phyloP scores from a whole-genome alignment of 2,113 vertebrate genomes.

The Indicator indicator region DNA sequence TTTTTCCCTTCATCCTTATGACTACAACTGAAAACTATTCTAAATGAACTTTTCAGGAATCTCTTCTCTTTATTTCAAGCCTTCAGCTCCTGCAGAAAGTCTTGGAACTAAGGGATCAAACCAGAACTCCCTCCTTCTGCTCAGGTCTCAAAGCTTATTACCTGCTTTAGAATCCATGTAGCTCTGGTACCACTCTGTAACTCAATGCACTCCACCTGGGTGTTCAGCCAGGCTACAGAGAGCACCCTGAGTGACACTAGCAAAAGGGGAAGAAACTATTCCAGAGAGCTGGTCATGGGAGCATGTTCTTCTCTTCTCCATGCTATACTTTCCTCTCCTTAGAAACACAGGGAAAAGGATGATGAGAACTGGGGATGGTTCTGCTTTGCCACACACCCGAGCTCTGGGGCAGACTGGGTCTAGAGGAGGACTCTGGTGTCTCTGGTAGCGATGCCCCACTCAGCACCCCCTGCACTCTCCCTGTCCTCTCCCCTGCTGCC shows the following conservation, averaged over 20 bases:
- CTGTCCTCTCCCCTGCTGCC: slow-evolving; percentile 17
- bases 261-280: background rate
- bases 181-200: background rate
- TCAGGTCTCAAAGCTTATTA: background rate
- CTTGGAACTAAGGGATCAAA: background rate
- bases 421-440: background rate
- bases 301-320: background rate
- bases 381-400: background rate
- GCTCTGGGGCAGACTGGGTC: background rate
- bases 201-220: background rate
- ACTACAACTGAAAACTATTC: background rate
- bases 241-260: background rate
- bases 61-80: background rate
- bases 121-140: background rate
- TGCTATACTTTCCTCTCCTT: background rate
- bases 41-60: slow-evolving; percentile 6
- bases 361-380: background rate
- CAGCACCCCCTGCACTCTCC: background rate
- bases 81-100: background rate
- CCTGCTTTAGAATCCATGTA: background rate
- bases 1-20: background rate
- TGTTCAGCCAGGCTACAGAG: background rate
- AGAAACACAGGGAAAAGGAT: background rate
- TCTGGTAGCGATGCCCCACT: background rate
- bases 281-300: background rate